Evolutionary conservation across 2,888 invertebrate genomes (phyloP).

Genomic region (Sphecodes monilicornis): DNA sequence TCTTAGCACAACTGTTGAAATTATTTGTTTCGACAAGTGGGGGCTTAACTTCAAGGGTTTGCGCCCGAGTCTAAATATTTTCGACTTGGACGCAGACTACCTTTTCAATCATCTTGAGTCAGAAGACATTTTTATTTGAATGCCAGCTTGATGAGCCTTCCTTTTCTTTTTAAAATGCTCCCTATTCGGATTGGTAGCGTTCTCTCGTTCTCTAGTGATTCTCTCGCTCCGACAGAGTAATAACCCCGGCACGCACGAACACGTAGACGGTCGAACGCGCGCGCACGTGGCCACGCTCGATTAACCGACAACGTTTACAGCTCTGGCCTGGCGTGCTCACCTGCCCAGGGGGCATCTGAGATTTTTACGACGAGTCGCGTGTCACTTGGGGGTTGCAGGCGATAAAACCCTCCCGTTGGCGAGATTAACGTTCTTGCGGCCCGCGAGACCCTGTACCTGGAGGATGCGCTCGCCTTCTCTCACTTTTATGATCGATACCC

Average conservation of each 20-base stretch:
- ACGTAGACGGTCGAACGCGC: conserved; percentile 17
- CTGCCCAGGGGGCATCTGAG: conserved; percentile 76
- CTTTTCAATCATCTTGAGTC: too few relatives aligned
- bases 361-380: conserved; percentile 78
- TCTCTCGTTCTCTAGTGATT: conserved; percentile 9
- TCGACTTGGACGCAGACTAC: background rate
- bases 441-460: conserved; percentile 42
- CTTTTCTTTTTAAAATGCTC: background rate
- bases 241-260: conserved; percentile 64
- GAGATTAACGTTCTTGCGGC: conserved; percentile 79
- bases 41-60: too few relatives aligned
- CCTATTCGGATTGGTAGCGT: background rate
- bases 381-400: conserved; percentile 77
- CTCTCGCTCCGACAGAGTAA: conserved; percentile 71
- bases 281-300: conserved; percentile 43
- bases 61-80: too few relatives aligned
- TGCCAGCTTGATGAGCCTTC: background rate
- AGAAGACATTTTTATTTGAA: background rate
- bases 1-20: too few relatives aligned
- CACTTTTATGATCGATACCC: conserved; percentile 46
- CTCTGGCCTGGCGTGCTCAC: conserved; percentile 73
- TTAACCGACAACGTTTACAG: conserved; percentile 75
- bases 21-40: too few relatives aligned
- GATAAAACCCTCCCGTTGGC: conserved; percentile 81
- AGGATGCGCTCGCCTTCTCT: conserved; percentile 35